These are phyloP conservation scores for Caloenas nicobarica DNA, from an alignment of 2,113 vertebrate genomes.

Conservation along the genomic window DNA sequence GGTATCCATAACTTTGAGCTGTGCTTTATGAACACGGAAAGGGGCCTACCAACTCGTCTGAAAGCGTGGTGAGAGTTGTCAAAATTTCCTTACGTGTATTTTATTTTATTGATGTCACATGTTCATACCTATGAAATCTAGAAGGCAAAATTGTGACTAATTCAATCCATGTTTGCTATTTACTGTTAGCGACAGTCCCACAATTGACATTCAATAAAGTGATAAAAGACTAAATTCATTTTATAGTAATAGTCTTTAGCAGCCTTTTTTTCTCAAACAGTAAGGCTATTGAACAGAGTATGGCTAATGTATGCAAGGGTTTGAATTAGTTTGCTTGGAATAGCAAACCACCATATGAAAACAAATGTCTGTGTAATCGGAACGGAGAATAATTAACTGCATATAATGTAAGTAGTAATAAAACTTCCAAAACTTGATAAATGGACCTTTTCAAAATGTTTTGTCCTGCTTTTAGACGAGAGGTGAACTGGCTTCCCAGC, in stretches of 20 bases:
- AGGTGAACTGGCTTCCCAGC: neutral
- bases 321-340: neutral
- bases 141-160: neutral
- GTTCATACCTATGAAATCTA: neutral
- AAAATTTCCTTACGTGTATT: neutral
- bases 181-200: neutral
- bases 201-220: neutral
- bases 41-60: neutral
- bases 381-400: neutral
- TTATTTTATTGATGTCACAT: neutral
- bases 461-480: neutral
- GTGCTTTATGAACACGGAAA: neutral
- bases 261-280: neutral
- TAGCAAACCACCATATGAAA: neutral
- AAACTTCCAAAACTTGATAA: neutral
- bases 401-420: neutral
- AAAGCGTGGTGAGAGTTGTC: conserved; percentile 38
- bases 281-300: neutral
- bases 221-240: conserved; percentile 6
- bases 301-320: neutral
- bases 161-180: neutral
- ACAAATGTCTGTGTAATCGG: neutral
- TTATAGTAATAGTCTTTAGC: neutral
- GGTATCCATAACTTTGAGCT: neutral
- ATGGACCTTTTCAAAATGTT: neutral